Percentiles rank a stretch among this genome's conserved stretches.
Evolutionary conservation across 2,797 vertebrate species (phyloP).

Genomic region (Myiotriccus ornatus): DNA sequence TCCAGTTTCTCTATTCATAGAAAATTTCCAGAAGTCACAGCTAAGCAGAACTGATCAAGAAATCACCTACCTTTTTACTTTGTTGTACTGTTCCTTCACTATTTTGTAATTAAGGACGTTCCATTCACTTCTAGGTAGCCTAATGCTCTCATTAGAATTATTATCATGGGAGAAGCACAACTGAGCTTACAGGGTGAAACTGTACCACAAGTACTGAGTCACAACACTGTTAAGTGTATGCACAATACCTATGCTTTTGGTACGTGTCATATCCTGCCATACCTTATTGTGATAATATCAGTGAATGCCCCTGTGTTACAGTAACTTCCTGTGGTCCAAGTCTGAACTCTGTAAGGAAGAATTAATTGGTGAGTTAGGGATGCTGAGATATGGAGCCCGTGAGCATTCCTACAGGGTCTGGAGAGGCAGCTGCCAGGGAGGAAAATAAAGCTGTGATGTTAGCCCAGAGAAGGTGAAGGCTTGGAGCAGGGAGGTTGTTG

Average conservation of each 20-base stretch:
- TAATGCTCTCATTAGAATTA: neutral
- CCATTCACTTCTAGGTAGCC: neutral
- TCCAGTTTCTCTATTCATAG: neutral
- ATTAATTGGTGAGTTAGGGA: neutral
- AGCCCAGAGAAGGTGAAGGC: neutral
- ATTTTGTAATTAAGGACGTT: neutral
- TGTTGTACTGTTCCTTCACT: neutral
- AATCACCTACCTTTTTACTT: neutral
- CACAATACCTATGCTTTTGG: neutral
- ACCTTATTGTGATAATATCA: neutral
- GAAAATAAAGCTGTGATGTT: neutral
- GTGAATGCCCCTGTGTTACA: neutral
- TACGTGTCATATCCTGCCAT: neutral
- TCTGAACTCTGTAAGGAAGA: neutral
- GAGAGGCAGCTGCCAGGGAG: neutral
- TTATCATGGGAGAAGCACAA: neutral
- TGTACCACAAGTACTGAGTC: neutral
- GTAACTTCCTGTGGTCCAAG: neutral
- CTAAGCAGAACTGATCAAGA: neutral
- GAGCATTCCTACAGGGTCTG: fast-evolving
- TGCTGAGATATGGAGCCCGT: neutral
- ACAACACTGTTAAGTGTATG: neutral
- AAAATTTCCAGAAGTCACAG: neutral
- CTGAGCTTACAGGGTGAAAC: neutral
- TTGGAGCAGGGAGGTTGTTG: fast-evolving